Base-by-base conservation (phyloP, 2,797 vertebrate species). In the Hoplostethus mediterraneus region DNA sequence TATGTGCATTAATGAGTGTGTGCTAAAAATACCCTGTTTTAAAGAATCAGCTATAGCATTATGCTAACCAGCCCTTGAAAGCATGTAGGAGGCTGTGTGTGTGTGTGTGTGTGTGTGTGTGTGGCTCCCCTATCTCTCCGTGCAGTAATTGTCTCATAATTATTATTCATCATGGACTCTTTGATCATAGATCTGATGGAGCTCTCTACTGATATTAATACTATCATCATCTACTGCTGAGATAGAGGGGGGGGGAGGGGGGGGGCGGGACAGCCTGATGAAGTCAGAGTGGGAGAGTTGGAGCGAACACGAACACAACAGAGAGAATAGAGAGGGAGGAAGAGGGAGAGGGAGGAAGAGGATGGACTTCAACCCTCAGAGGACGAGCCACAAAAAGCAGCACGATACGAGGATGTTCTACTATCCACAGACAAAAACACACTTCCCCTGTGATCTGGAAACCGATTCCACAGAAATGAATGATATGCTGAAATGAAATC, bases 91-190 rank as follows among this genome's bases (percentile, higher is more conserved):
- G 30, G 12, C 6, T 13, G 31, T 2, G 11, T 60, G 48, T 60
- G 63, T 45, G 71, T 44, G 71, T 59, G 48, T 47, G 63, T 52
- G 55, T 52, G 58, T 30, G 6, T 59, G 68, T 49, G 65, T 63
- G 67, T 51, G 17, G 73, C 68, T 36, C 56, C 72, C 33, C 0
- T 61, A 75, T 81, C 82, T 74, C 75, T 57, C 52, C 1, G 0
- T 52, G 73, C 77, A 66, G 75, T 77, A 76, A 82, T 77, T 76
- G 69, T 78, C 64, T 66, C 57, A 31, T 82, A 76, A 83, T 87
- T 86, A 80, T 74, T 84, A 76, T 82, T 87, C 86, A 84, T 79
- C 55, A 62, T 17, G 25, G 68, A 53, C 54, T 71, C 81, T 86
- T 88, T 90, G 84, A 90, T 76, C 10, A 0, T 40, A 21, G 21